phyloP scores from a whole-genome alignment of 2,797 vertebrate genomes.

The Manis javanica region DNA sequence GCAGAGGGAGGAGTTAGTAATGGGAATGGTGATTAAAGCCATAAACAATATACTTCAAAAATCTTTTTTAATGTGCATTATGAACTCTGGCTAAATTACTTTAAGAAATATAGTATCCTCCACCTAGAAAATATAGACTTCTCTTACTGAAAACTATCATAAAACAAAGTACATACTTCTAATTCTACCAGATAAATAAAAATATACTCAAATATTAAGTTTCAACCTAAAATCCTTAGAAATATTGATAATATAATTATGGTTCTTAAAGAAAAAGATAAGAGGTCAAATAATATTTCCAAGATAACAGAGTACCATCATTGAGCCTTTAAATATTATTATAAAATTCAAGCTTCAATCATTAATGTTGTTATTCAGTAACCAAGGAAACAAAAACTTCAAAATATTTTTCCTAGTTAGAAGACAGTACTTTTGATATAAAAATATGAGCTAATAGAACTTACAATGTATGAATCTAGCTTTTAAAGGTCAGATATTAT shows the following conservation, averaged over 20 bases:
- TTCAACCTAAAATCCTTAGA: constrained; percentile 5
- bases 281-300: background rate
- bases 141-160: constrained; percentile 29
- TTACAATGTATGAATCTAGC: background rate
- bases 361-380: background rate
- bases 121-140: background rate
- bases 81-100: background rate
- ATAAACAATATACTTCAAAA: background rate
- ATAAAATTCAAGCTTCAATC: background rate
- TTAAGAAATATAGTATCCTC: background rate
- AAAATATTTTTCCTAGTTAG: background rate
- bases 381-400: background rate
- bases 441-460: background rate
- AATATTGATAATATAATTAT: constrained; percentile 7
- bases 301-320: background rate
- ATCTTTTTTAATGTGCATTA: background rate
- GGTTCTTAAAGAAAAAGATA: constrained; percentile 8
- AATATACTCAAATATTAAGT: background rate
- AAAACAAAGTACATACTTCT: background rate
- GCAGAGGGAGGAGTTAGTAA: background rate
- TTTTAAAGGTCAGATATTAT: background rate
- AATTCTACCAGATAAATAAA: constrained; percentile 39
- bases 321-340: background rate
- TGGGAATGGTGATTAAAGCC: background rate
- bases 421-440: background rate